These are phyloP conservation scores for Phragmatobia fuliginosa DNA, from an alignment of 2,888 invertebrate species.

Conservation along the genomic window DNA sequence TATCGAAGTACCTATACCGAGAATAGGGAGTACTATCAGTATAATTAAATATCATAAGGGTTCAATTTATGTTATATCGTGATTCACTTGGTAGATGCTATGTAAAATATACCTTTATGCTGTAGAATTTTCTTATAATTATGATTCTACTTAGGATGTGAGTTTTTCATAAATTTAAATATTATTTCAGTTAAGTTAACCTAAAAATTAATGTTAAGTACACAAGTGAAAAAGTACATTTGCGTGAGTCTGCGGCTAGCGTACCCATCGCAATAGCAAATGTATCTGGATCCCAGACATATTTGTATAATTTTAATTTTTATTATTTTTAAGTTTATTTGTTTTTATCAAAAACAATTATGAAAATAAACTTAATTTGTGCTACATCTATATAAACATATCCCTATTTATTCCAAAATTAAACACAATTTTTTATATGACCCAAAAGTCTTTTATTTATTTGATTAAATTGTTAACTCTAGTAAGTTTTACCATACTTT, in stretches of 20 bases:
- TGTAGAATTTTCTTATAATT: neutral
- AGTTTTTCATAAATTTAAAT: neutral
- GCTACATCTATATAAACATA: neutral
- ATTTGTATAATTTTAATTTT: no score
- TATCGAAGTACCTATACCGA: constrained; percentile 36
- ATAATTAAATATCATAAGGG: constrained; percentile 26
- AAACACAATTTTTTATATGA: no score
- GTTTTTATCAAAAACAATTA: neutral
- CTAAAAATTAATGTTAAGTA: neutral
- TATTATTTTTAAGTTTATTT: no score
- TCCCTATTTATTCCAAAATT: neutral
- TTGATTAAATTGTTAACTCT: neutral
- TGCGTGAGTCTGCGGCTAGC: no score
- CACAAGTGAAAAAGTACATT: neutral
- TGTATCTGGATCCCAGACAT: no score
- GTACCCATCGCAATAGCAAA: no score
- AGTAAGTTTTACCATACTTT: neutral
- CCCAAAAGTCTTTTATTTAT: neutral
- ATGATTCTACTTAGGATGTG: neutral
- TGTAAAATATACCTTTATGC: neutral
- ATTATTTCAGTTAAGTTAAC: neutral
- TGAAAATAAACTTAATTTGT: neutral
- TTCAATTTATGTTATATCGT: constrained; percentile 11
- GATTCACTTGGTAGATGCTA: constrained; percentile 5
- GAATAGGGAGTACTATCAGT: constrained; percentile 28